Conservation (phyloP, 2,113 vertebrate species). For the Bothrops jararaca region DNA sequence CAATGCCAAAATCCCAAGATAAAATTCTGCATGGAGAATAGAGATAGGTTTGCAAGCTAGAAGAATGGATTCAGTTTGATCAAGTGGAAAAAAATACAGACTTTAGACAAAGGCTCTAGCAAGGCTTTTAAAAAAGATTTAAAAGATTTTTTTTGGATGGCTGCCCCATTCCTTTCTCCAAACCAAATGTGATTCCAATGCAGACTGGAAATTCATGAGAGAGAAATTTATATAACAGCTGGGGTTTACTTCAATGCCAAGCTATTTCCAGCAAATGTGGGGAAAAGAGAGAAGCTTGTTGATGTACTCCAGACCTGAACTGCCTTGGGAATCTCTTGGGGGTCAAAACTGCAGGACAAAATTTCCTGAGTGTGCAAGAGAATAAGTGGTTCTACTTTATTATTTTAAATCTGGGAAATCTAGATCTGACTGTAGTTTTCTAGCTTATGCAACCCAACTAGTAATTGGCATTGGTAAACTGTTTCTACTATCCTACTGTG, state of each 20-base stretch:
- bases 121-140: neutral
- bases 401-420: neutral
- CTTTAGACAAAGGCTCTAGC: neutral
- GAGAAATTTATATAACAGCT: slow-evolving; percentile 28
- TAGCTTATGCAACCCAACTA: neutral
- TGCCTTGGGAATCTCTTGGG: neutral
- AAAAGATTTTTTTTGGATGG: neutral
- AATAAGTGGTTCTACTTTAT: neutral
- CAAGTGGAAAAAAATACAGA: neutral
- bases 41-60: neutral
- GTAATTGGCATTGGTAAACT: neutral
- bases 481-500: neutral
- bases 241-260: neutral
- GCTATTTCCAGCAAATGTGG: neutral
- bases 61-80: neutral
- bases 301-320: neutral
- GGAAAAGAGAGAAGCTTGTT: neutral
- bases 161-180: slow-evolving; percentile 1
- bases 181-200: neutral
- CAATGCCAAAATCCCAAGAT: neutral
- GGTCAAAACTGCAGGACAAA: neutral
- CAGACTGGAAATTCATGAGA: neutral
- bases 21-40: neutral
- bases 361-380: neutral
- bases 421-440: neutral